Evolutionary conservation across 2,888 invertebrate species (phyloP), one percentile per base, ranked within the genome.

Genomic region (Xestia rhomboidea): DNA sequence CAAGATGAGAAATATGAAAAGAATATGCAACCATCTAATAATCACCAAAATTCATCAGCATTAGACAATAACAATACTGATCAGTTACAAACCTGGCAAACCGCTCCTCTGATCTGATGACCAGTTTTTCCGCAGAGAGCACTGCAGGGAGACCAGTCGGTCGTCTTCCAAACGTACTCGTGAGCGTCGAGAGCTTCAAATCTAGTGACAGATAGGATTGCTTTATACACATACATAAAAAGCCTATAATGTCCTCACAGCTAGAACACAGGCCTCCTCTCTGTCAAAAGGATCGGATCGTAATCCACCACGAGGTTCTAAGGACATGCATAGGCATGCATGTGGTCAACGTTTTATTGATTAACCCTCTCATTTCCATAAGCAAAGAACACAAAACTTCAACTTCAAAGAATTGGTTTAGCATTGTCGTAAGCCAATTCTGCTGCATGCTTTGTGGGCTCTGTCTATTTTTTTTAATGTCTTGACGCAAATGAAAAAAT

Each of bases 311-410:
- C 24, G 51, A 4, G 24, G n/a, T 51, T 10, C 10, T 46, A 46
- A 46, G 15, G 2, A 46, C 44, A 15, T 15, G 1, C 13, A 34
- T 34, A 4, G 34, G 34, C 34, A 34, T 34, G 34, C 34, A 34
- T 4, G 34, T 34, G 34, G 34, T 99, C 99, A 92, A 99, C 99
- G 95, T 99, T 99, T 92, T 99, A 99, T 84, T 98, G 97, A 82
- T 97, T 97, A 76, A 98, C 97, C 93, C 98, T 97, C 93, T 99
- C 99, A 84, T 98, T 98, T 62, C 99, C 99, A 93, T 99, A 99
- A 4, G 99, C 99, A 91, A 99, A 98, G 94, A 99, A 99, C 4
- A 99, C 98, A 92, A n/a, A n/a, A 99, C 98, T 89, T 99, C 99
- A 54, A 97, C 97, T 82, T 98, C 97, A 94, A 99, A 99, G 95